Base-by-base conservation (phyloP, 2,888 invertebrate species). In the Volucella inflata region DNA sequence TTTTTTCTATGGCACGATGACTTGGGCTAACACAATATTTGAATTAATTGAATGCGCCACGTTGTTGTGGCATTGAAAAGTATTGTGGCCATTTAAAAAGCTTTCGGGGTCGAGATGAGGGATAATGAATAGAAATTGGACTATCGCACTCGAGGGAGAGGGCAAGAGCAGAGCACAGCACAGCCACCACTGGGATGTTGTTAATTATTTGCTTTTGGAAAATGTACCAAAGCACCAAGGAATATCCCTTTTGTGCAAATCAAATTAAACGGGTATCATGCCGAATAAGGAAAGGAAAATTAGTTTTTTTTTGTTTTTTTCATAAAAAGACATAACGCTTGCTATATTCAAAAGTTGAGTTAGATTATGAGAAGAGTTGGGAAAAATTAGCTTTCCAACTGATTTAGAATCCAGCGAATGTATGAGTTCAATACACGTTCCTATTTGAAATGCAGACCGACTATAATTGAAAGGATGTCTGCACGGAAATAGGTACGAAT, bases 111-210 rank as follows among this genome's bases (percentile, higher is more conserved):
- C 42, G 40, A 55, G 42, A 42, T 50, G 40, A 55, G 42, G 65
- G 50, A 51, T 75, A 50, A 59, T 75, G 57, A 75, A 75, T 57
- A 65, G 65, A 65, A 75, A 75, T 70, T 57, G 57, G 70, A 59
- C 70, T 48, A 70, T 48, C 57, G 57, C 70, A 48, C 70, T 70
- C 48, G 46, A 40, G 40, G 11, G 16, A 16, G 16, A 16, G 2
- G 3, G 12, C 17, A 36, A 38, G 16, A 2, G 74, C 3, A 4
- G 9, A 6, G 8, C 21, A 38, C n/a, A 2, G 74, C 3, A 4
- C 12, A 6, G 8, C 21, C 74, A 17, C 21, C 55, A 46, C 14
- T 44, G 55, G 40, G 44, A 57, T 55, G 21, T 59, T 59, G 67
- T 75, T 65, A 65, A 50, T 75, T 55, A 64, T 48, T 64, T 74